Conservation (phyloP, 1,140 invertebrate species). For the Drosophila melanogaster region Release_6_plus_ISO1_MT NC_004354.4:20070001-20070500, state of each 20-base stretch:
- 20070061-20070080: slow-evolving; percentile 28
- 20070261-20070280: too few relatives aligned
- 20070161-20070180: slow-evolving; percentile 80
- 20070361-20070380: too few relatives aligned
- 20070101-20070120: not conserved
- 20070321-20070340: too few relatives aligned
- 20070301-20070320: not conserved
- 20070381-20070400: too few relatives aligned
- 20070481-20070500: too few relatives aligned
- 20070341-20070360: too few relatives aligned
- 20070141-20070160: slow-evolving; percentile 52
- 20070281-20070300: not conserved
- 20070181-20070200: slow-evolving; percentile 82
- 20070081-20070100: slow-evolving; percentile 1
- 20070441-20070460: too few relatives aligned
- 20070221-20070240: slow-evolving; percentile 77
- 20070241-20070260: slow-evolving; percentile 6
- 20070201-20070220: slow-evolving; percentile 82
- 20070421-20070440: too few relatives aligned
- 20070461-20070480: too few relatives aligned
- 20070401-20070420: too few relatives aligned
- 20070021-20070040: slow-evolving; percentile 9
- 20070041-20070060: not conserved
- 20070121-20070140: not conserved
- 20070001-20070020: slow-evolving; percentile 7